Evolutionary conservation across 1,140 invertebrate species (phyloP), one percentile per base, ranked within the genome.

Genomic region (Diabrotica virgifera): DNA sequence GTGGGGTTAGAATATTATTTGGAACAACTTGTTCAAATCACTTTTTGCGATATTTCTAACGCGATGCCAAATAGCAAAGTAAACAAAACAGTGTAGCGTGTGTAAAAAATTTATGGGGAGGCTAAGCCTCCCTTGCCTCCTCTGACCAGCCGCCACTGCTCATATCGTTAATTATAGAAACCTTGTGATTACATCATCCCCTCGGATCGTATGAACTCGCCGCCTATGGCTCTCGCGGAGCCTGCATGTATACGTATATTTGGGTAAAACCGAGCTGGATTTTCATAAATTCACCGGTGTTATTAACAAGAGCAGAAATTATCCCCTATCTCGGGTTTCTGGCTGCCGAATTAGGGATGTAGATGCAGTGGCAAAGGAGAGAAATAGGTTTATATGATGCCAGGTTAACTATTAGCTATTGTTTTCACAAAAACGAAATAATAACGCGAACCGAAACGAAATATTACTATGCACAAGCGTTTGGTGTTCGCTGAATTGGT

Each of bases 241-340:
- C 40, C 8, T 46, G 5, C 8, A 8, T 46, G 40, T 46, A 46
- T 46, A 46, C 40, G n/a, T 46, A 46, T 46, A 46, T 46, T 46
- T 46, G 8, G 40, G 40, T 3, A 46, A n/a, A 46, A n/a, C 40
- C 40, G 40, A 10, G 40, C 40, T 46, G 40, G 40, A 46, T 46
- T 46, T 46, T 46, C 40, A 46, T 46, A 46, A 46, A 46, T 46
- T 46, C 40, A n/a, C 40, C 40, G 40, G n/a, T 8, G 40, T 46
- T 46, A 46, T 46, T 46, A 46, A 46, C 40, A 46, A 46, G 40
- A 46, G 40, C 40, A 46, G 40, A 46, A 46, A 46, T 46, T 46
- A 46, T 46, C 8, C 40, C 40, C 40, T 46, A 46, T 46, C 40
- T 46, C 40, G 40, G 40, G 40, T 46, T 46, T 46, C 40, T 46